Evolutionary conservation across 2,113 vertebrate species (phyloP).

Genomic region (Irena cyanogastra): DNA sequence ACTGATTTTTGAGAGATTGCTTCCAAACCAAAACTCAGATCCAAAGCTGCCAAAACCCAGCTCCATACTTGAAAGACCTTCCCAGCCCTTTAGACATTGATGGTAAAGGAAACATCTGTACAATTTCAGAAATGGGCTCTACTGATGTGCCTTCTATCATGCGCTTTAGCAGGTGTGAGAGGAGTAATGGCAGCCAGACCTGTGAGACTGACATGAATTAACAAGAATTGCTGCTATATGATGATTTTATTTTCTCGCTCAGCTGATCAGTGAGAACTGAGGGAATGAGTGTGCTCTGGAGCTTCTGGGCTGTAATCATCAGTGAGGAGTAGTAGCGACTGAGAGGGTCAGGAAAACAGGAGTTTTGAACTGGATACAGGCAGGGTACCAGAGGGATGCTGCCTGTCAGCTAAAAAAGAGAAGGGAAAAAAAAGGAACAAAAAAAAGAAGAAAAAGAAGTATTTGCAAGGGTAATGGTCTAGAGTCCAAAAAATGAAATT

Average conservation of each 20-base stretch:
- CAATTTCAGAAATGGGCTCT: not conserved
- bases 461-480: fast-evolving
- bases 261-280: not conserved
- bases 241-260: not conserved
- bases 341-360: not conserved
- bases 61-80: not conserved
- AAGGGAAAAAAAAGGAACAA: too few species aligned
- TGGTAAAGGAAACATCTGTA: not conserved
- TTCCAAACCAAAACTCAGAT: not conserved
- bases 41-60: not conserved
- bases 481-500: not conserved
- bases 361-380: not conserved
- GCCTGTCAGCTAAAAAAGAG: not conserved
- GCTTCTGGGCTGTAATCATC: not conserved
- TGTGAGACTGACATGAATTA: not conserved
- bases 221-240: not conserved
- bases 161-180: not conserved
- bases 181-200: not conserved
- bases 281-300: not conserved
- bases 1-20: not conserved
- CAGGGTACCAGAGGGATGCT: fast-evolving
- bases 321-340: not conserved
- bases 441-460: fast-evolving
- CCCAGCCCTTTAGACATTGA: not conserved
- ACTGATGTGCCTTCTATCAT: not conserved